These are phyloP conservation scores for Orthonyx spaldingii DNA, from an alignment of 2,113 vertebrate species.

Conservation along the genomic window DNA sequence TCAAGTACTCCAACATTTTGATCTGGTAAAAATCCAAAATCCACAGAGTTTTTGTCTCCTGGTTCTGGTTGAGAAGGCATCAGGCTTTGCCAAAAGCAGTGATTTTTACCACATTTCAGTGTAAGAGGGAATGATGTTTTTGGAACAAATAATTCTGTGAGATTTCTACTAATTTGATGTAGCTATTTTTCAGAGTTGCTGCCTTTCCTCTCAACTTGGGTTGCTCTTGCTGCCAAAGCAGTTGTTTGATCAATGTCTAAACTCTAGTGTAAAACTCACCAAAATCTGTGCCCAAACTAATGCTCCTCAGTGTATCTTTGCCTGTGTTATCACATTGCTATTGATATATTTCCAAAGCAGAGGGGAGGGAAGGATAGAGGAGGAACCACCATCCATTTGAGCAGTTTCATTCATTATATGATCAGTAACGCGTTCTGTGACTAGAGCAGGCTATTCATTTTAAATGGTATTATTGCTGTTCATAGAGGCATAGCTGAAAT, in stretches of 20 bases:
- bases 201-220: background rate
- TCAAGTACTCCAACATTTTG: background rate
- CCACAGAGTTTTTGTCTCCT: background rate
- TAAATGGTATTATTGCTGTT: background rate
- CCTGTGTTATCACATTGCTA: background rate
- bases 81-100: background rate
- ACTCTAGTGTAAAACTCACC: background rate
- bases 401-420: background rate
- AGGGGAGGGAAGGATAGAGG: background rate
- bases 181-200: background rate
- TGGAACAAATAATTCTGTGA: background rate
- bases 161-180: background rate
- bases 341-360: background rate
- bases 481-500: slow-evolving; percentile 17
- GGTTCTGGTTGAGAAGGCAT: background rate
- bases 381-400: background rate
- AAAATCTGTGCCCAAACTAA: background rate
- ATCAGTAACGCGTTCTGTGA: background rate
- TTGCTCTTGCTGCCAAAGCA: background rate
- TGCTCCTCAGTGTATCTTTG: background rate
- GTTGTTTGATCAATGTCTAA: background rate
- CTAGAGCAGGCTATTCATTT: background rate
- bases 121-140: background rate
- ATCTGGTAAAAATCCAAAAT: slow-evolving; percentile 18
- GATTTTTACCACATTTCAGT: background rate